Evolutionary conservation across 2,113 vertebrate species (phyloP), one percentile per base, ranked within the genome.

Genomic region (Varanus komodoensis): DNA sequence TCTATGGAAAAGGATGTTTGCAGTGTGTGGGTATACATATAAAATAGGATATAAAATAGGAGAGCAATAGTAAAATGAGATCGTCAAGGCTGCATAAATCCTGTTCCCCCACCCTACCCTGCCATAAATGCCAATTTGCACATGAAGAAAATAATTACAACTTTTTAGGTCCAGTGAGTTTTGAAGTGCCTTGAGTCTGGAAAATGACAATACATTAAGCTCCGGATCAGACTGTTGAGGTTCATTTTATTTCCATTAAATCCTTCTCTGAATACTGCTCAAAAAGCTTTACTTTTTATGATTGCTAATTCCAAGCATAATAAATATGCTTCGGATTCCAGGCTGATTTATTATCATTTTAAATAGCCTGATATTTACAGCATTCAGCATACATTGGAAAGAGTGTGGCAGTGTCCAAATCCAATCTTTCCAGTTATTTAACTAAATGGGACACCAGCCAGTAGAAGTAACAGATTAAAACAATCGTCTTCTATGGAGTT

Each of bases 311-410:
- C 96, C 96, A 97, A 97, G 92, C 93, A 97, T 94, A 97, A 97
- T 96, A 98, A 97, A 97, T 97, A 96, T 0, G 21, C 90, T 57
- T 95, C 92, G 74, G 95, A 92, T 90, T 94, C 92, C 64, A 6
- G 88, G 94, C 92, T 96, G 97, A 97, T 97, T 97, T 97, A 97
- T 97, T 97, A 94, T 97, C 91, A 94, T 96, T 97, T 97, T 91
- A 97, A 97, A 94, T 92, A 95, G 93, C 54, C 82, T 91, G 95
- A 93, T 94, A 93, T 95, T 95, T 97, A 93, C 95, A 96, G 93
- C 92, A 96, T 96, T 95, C 89, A 80, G 0, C 94, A 87, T 92
- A 89, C 89, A 92, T 86, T 73, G 0, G 5, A 82, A 71, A 94
- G 44, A 67, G 75, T 87, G 91, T 27, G 81, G 89, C 75, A 52